Evolutionary conservation across 2,888 invertebrate genomes (phyloP).

Genomic region (Andricus quercusramuli): DNA sequence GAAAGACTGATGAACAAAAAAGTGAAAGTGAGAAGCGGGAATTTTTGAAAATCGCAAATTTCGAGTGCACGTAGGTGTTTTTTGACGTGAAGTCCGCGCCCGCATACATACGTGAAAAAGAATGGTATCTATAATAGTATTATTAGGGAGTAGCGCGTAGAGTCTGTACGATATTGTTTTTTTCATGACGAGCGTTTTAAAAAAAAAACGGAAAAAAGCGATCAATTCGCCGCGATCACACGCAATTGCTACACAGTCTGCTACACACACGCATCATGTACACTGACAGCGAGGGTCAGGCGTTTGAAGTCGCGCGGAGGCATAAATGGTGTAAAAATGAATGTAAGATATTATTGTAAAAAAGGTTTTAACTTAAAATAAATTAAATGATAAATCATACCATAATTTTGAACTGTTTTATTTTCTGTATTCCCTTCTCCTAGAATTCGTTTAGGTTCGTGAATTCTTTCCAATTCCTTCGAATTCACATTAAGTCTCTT

Average conservation of each 20-base stretch:
- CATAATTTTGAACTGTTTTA: conserved; percentile 33
- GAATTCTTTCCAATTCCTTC: not conserved
- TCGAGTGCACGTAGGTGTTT: conserved; percentile 49
- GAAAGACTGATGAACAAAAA: conserved; percentile 57
- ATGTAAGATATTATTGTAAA: conserved; percentile 79
- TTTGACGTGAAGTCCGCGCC: conserved; percentile 42
- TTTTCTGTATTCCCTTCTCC: not conserved
- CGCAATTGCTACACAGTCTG: conserved; percentile 23
- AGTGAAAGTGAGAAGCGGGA: conserved; percentile 47
- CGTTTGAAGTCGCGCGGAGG: conserved; percentile 34
- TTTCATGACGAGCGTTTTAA: conserved; percentile 57
- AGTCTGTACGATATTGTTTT: conserved; percentile 74
- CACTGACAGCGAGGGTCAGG: conserved; percentile 18
- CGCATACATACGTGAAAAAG: conserved; percentile 43
- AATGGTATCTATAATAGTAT: conserved; percentile 75
- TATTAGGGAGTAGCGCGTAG: conserved; percentile 76
- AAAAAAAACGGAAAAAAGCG: conserved; percentile 48
- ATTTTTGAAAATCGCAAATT: conserved; percentile 61
- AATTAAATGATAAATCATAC: conserved; percentile 78
- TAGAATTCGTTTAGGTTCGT: not conserved
- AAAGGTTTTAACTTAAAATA: conserved; percentile 79
- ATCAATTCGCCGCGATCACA: conserved; percentile 43
- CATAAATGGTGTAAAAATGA: conserved; percentile 69
- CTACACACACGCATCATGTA: conserved; percentile 27
- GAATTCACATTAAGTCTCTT: too few species aligned